These are phyloP conservation scores for Phylloscopus trochilus DNA, from an alignment of 2,113 vertebrate species.

Conservation along the genomic window DNA sequence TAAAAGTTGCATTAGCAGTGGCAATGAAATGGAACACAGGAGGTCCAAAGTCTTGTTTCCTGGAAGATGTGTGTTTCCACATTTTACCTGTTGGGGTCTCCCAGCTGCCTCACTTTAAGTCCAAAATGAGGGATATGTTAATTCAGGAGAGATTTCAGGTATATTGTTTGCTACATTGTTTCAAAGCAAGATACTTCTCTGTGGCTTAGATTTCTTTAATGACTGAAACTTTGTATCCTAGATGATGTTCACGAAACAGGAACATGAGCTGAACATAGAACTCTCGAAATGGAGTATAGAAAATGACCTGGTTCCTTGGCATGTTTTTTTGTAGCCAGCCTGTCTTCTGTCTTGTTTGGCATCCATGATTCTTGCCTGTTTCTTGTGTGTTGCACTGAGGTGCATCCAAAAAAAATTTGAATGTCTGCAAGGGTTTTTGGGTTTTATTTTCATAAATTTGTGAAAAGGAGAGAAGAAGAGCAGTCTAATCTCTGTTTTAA, in stretches of 20 bases:
- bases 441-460: not conserved
- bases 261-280: not conserved
- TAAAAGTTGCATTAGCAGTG: not conserved
- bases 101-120: not conserved
- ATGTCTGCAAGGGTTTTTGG: not conserved
- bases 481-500: not conserved
- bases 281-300: not conserved
- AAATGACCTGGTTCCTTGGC: not conserved
- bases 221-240: not conserved
- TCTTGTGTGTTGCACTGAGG: not conserved
- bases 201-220: not conserved
- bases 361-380: not conserved
- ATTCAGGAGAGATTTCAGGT: not conserved
- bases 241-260: not conserved
- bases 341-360: not conserved
- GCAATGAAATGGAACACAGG: not conserved
- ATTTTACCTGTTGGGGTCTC: not conserved
- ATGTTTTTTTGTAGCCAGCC: not conserved
- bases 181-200: not conserved
- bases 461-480: not conserved
- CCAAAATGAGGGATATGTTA: not conserved
- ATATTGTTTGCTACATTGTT: not conserved
- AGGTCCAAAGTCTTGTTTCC: not conserved
- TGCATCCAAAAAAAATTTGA: not conserved
- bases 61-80: not conserved